These are phyloP conservation scores for Helogale parvula DNA, from an alignment of 2,113 vertebrate species.

Conservation along the genomic window DNA sequence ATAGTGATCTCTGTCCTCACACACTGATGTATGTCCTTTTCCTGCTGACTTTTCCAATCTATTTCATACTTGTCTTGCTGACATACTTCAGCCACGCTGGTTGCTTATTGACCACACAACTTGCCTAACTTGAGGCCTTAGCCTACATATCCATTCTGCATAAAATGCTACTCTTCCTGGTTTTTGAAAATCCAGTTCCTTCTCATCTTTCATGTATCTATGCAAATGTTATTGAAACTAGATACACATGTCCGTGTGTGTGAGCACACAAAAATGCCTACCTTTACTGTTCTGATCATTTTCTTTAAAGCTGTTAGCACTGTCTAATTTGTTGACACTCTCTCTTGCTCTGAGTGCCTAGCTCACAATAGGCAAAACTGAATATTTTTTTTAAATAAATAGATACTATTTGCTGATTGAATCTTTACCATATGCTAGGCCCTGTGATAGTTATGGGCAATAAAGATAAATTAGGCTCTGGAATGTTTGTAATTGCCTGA, in stretches of 20 bases:
- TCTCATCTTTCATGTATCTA: neutral
- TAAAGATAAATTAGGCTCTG: neutral
- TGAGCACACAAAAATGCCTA: neutral
- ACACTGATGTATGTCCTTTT: neutral
- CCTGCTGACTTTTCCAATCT: neutral
- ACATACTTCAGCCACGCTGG: neutral
- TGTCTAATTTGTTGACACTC: neutral
- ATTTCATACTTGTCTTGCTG: neutral
- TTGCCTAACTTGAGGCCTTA: neutral
- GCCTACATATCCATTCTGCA: neutral
- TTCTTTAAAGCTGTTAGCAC: neutral
- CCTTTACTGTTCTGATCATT: neutral
- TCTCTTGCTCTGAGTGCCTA: neutral
- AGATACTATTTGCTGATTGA: neutral
- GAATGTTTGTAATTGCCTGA: neutral
- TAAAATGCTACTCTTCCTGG: neutral
- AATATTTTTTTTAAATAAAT: neutral
- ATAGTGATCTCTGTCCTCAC: neutral
- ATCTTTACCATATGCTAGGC: neutral
- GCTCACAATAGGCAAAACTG: neutral
- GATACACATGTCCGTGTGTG: accelerated
- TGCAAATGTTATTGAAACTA: neutral
- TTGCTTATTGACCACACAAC: neutral
- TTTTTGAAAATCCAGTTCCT: neutral
- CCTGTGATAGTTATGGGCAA: neutral